Evolutionary conservation across 2,888 invertebrate species (phyloP), one percentile per base, ranked within the genome.

Genomic region (Drosophila paucipuncta): DNA sequence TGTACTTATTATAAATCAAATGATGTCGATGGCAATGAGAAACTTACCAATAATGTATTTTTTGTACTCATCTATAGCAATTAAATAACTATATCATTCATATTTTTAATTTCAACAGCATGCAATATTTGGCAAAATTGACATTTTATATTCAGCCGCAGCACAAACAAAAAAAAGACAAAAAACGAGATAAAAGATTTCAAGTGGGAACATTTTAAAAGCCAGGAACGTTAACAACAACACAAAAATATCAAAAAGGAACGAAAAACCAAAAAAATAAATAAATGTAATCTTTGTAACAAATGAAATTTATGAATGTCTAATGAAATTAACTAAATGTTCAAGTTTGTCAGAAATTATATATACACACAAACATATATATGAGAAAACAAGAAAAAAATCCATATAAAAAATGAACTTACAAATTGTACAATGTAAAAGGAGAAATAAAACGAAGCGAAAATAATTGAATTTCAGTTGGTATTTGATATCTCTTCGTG

Each of bases 341-440:
- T 89, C 76, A 90, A 89, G 91, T 90, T 89, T 91, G 91, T 91
- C 91, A 91, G 80, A 91, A 83, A 80, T 77, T 91, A 90, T 81
- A 90, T 81, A 91, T 87, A 77, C 78, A 80, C 73, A 78, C 62
- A 61, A 60, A 68, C 53, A 69, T 62, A 78, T 63, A 85, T 63
- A 62, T 64, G 74, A 68, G 18, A 41, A 61, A 58, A 64, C 50
- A 65, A 54, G 53, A 76, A 77, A 67, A 50, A 66, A 73, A 80
- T 66, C 30, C 52, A 67, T 62, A 69, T n/a, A 25, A 49, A 68
- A 73, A 33, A 63, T 35, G 54, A 53, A 49, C 64, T 70, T 80
- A 77, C 67, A 82, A 78, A 70, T 74, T 78, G 66, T 77, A 79
- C 78, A 78, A 73, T 30, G 22, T 65, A 37, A 53, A 55, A 18